Evolutionary conservation across 2,113 vertebrate species (phyloP), one percentile per base, ranked within the genome.

Genomic region (Pleuronectes platessa): DNA sequence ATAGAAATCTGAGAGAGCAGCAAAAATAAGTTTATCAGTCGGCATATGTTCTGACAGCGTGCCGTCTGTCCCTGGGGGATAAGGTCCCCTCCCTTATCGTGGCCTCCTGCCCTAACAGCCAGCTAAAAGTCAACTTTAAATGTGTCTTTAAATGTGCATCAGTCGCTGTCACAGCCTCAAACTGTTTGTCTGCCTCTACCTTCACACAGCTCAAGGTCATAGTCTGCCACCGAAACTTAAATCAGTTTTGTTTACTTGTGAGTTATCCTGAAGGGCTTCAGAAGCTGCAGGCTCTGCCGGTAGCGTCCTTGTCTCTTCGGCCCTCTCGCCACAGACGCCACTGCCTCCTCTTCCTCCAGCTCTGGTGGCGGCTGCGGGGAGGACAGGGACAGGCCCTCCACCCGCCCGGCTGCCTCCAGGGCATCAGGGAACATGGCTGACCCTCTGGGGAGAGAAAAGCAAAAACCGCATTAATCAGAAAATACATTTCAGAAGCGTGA

Each of bases 231-330:
- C 67, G 40, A n/a, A 67, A 60, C 5, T 26, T n/a, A n/a, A 74
- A 81, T 15, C 62, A 0, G 27, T 21, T 56, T 15, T 59, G 54
- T 88, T 95, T 94, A 96, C 95, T 94, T 95, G 79, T 95, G 88
- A 14, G 93, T 95, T 79, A 93, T 94, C 83, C 95, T 93, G 79
- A 95, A 95, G 61, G 95, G 95, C 84, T 95, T 95, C 35, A 96
- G 78, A 69, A 95, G 86, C 62, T 95, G 94, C 71, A 96, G 89
- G 79, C 95, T 95, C 3, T 93, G 85, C 6, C 88, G 89, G 79
- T 95, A 96, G 79, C 93, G 92, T 27, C 91, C 90, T 68, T 62
- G 86, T 82, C 86, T 89, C 84, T 92, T 94, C 0, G 80, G 73
- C 9, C 71, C 90, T 31, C 27, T 59, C 62, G 83, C 82, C 45